Base-by-base conservation (phyloP, 2,797 vertebrate genomes). In the Hoplostethus atlanticus region DNA sequence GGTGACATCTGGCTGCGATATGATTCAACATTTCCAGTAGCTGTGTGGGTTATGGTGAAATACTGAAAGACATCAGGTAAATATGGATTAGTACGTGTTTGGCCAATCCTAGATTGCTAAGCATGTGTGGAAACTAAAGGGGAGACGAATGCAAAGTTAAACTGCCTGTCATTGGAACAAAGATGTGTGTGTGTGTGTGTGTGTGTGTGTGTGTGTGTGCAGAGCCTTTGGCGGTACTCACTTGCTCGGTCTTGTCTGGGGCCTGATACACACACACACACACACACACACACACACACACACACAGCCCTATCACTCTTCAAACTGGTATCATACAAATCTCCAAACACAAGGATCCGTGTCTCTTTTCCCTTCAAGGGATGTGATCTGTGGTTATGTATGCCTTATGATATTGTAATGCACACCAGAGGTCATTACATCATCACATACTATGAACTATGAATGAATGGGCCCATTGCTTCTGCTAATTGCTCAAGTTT, bases 231-330 rank as follows among this genome's bases (percentile, higher is more conserved):
- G 47, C 48, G 63, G n/a, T 46, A 8, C 62, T 75, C 73, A 68
- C 87, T 64, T 91, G 90, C 83, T 88, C 80, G 59, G 91, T 90
- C 91, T 89, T 90, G 90, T 89, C 72, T 42, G 55, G 69, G 48
- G 55, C 68, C 68, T 54, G 31, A 71, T 8, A 55, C 10, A n/a
- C 38, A 53, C 46, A 84, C 42, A 66, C 21, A 28, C 28, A 55
- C 52, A 59, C 48, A 64, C 58, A 40, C 48, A 67, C 54, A 63
- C 52, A 72, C 51, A 76, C 71, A 80, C 31, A 68, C 36, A 51
- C 46, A 67, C n/a, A 68, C 42, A 84, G 11, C 25, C 44, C 25
- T 44, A 69, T 70, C 65, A 10, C 25, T 53, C 68, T 60, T 73
- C 66, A 53, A 81, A 83, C 71, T 61, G 40, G 59, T 69, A 77